These are phyloP conservation scores for Spheniscus humboldti DNA, from an alignment of 2,797 vertebrate species.

Conservation along the genomic window DNA sequence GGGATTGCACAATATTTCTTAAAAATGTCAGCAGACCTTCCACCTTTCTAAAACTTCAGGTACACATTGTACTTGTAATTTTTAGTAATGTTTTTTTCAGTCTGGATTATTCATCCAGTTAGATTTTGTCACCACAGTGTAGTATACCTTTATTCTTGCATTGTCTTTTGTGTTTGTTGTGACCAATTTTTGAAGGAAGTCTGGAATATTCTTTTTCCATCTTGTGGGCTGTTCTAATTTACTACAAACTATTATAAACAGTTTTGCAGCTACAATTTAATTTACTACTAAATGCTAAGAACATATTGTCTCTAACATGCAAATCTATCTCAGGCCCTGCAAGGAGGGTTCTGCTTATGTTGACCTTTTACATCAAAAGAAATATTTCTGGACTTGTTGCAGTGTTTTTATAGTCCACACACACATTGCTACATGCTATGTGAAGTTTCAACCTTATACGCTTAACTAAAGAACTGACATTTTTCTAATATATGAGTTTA, in stretches of 20 bases:
- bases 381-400: background rate
- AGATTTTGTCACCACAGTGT: background rate
- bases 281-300: background rate
- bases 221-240: background rate
- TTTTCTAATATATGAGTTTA: background rate
- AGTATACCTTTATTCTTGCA: background rate
- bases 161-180: background rate
- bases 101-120: background rate
- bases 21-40: background rate
- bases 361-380: background rate
- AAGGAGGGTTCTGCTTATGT: background rate
- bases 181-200: background rate
- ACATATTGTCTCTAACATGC: background rate
- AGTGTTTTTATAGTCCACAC: background rate
- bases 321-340: background rate
- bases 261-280: background rate
- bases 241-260: background rate
- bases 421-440: background rate
- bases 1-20: background rate
- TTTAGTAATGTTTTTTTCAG: background rate
- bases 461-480: background rate
- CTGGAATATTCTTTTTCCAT: background rate
- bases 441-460: background rate
- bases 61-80: background rate
- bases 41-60: background rate